phyloP scores from a whole-genome alignment of 2,888 invertebrate genomes.

The Xiphydria camelus region DNA sequence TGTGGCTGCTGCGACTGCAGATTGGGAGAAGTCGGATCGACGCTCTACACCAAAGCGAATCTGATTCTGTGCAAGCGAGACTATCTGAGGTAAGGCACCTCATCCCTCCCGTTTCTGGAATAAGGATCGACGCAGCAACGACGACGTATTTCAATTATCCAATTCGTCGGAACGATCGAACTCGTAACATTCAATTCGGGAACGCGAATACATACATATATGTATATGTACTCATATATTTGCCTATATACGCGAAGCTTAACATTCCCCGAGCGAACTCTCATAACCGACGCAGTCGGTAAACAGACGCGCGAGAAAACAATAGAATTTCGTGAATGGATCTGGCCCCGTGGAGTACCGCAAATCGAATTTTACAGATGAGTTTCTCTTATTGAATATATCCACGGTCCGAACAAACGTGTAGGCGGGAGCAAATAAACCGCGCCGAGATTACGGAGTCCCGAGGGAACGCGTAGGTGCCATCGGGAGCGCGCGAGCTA shows the following conservation, averaged over 20 bases:
- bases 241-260: no score
- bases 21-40: conserved; percentile 90
- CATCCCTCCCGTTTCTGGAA: no score
- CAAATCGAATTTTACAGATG: conserved; percentile 56
- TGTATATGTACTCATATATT: no score
- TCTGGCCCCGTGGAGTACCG: conserved; percentile 5
- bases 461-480: conserved; percentile 47
- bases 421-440: conserved; percentile 45
- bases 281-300: no score
- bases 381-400: conserved; percentile 55
- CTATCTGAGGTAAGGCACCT: conserved; percentile 89
- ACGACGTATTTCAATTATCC: no score
- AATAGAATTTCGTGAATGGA: not conserved
- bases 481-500: conserved; percentile 37
- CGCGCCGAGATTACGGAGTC: conserved; percentile 54
- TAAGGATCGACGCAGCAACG: no score
- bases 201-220: no score
- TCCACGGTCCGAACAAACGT: conserved; percentile 33
- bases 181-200: no score
- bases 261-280: not conserved
- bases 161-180: no score
- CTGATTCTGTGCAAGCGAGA: conserved; percentile 89
- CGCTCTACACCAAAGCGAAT: conserved; percentile 87
- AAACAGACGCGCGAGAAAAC: no score
- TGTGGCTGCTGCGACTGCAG: conserved; percentile 92